These are phyloP conservation scores for Mystacornis crossleyi DNA, from an alignment of 2,113 vertebrate genomes.

Conservation along the genomic window DNA sequence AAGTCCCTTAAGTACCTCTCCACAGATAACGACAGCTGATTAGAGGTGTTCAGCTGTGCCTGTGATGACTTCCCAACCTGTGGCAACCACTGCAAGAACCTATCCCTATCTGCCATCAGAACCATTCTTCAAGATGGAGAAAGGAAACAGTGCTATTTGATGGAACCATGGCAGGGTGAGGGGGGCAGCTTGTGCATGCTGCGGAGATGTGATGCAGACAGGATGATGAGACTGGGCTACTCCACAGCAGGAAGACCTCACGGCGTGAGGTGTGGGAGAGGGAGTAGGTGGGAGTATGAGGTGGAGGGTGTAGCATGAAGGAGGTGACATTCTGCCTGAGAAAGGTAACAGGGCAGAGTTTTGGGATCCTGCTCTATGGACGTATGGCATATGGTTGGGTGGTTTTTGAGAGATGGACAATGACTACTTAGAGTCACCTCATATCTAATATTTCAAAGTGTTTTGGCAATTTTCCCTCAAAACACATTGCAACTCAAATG, in stretches of 20 bases:
- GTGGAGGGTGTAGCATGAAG: background rate
- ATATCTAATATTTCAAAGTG: background rate
- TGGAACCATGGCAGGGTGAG: background rate
- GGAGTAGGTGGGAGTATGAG: background rate
- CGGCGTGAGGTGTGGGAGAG: accelerated
- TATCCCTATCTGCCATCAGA: background rate
- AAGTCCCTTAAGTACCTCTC: background rate
- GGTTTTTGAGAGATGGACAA: background rate
- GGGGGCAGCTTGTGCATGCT: background rate
- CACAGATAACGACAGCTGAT: background rate
- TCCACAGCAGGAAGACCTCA: background rate
- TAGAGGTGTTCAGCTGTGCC: background rate
- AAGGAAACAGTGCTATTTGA: background rate
- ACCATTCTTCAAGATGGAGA: background rate
- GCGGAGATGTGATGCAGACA: background rate
- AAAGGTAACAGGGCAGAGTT: background rate
- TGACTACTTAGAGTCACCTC: background rate
- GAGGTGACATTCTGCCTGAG: background rate
- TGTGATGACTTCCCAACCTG: background rate
- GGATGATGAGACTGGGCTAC: background rate
- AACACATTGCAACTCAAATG: background rate
- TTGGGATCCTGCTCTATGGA: background rate
- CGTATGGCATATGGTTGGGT: background rate
- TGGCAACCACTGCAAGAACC: background rate
- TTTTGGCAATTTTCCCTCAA: background rate